Evolutionary conservation across 2,888 invertebrate species (phyloP).

Genomic region (Sinohyriopsis cumingii): DNA sequence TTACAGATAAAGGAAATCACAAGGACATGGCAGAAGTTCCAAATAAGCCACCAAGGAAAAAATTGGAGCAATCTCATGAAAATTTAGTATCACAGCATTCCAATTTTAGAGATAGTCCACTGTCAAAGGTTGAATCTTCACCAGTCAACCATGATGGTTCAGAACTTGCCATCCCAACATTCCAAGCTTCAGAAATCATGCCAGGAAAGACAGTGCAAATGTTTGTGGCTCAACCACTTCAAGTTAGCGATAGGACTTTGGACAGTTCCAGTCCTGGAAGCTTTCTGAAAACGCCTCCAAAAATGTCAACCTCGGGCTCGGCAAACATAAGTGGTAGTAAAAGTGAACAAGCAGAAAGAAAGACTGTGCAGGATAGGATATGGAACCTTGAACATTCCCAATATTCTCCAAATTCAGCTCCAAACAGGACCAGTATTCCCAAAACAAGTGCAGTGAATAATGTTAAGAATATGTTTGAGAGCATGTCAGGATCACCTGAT

Average conservation of each 20-base stretch:
- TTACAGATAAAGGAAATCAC: constrained; percentile 10
- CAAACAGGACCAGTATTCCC: no score
- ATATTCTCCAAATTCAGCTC: no score
- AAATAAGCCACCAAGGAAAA: constrained; percentile 39
- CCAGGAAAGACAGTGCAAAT: constrained; percentile 26
- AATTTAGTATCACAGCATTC: constrained; percentile 23
- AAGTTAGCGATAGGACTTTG: constrained; percentile 4
- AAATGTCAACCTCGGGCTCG: no score
- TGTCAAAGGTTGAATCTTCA: constrained; percentile 7
- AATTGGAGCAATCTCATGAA: constrained; percentile 19
- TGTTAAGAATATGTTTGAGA: no score
- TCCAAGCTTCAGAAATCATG: constrained; percentile 28
- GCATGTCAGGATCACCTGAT: no score
- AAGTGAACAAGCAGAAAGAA: constrained; percentile 15
- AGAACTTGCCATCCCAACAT: constrained; percentile 27
- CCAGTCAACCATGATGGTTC: constrained; percentile 12
- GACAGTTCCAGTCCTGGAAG: constrained; percentile 22
- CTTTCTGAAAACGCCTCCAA: constrained; percentile 1
- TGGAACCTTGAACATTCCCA: constrained; percentile 12
- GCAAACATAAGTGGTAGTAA: neutral
- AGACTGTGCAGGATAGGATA: constrained; percentile 23
- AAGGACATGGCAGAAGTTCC: constrained; percentile 26
- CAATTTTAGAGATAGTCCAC: constrained; percentile 23
- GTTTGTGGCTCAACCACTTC: constrained; percentile 35
- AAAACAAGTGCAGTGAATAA: no score